Percentiles rank a stretch among this genome's conserved stretches.
phyloP scores from a whole-genome alignment of 2,888 invertebrate species.

The Argynnis bischoffii region DNA sequence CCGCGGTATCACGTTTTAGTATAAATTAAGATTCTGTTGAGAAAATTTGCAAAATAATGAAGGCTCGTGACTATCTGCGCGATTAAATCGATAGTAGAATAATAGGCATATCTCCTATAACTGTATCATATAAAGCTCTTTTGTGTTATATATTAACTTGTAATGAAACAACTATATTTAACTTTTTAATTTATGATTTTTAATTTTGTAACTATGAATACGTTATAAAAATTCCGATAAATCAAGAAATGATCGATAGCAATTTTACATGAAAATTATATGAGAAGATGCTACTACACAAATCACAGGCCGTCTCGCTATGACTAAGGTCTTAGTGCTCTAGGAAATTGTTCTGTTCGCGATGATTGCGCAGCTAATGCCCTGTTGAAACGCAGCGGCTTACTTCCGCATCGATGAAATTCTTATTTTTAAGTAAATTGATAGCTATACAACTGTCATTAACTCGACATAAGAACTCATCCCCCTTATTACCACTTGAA shows the following conservation, averaged over 20 bases:
- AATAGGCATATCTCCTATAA: slow-evolving; percentile 2
- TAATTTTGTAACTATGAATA: background rate
- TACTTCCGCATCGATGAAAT: slow-evolving; percentile 74
- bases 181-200: no score
- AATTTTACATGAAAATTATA: slow-evolving; percentile 17
- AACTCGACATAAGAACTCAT: slow-evolving; percentile 49
- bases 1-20: slow-evolving; percentile 31
- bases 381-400: slow-evolving; percentile 64
- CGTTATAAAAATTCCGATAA: background rate
- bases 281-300: slow-evolving; percentile 18
- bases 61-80: slow-evolving; percentile 28
- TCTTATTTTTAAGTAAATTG: slow-evolving; percentile 74
- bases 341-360: slow-evolving; percentile 72
- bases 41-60: slow-evolving; percentile 27
- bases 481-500: slow-evolving; percentile 44
- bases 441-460: slow-evolving; percentile 64
- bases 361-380: slow-evolving; percentile 73
- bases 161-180: no score
- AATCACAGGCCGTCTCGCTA: slow-evolving; percentile 19
- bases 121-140: background rate
- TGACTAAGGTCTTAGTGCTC: slow-evolving; percentile 30
- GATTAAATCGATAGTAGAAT: slow-evolving; percentile 20
- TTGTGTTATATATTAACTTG: background rate
- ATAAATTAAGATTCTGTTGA: slow-evolving; percentile 31
- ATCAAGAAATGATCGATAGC: background rate